A percentile compares a stretch with the other conserved stretches of the same genome.
phyloP scores from a whole-genome alignment of 1,140 invertebrate species.

The Akabosia matsudoensis region DNA sequence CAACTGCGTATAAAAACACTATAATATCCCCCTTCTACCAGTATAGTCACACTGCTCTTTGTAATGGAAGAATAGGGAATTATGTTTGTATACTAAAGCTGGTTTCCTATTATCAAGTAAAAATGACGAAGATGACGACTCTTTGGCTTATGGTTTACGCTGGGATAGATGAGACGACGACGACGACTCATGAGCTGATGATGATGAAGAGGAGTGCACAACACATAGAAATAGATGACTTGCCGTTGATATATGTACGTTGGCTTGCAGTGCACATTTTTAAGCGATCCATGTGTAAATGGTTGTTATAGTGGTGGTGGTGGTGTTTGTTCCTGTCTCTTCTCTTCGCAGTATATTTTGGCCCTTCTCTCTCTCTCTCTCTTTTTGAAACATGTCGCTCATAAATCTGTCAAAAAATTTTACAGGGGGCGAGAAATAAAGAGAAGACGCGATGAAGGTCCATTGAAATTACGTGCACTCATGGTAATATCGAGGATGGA shows the following conservation, averaged over 20 bases:
- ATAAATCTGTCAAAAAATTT: conserved; percentile 46
- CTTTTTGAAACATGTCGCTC: conserved; percentile 42
- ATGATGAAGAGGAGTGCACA: conserved; percentile 1
- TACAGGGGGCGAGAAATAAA: conserved; percentile 24
- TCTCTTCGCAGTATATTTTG: conserved; percentile 21
- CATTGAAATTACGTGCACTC: conserved; percentile 22
- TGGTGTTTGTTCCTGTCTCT: conserved; percentile 24
- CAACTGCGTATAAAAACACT: no score
- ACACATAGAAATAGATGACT: conserved; percentile 15
- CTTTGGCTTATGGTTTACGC: not conserved
- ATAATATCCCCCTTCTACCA: no score
- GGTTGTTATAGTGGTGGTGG: conserved; percentile 1
- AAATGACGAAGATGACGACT: not conserved
- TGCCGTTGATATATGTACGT: conserved; percentile 15
- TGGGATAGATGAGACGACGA: not conserved
- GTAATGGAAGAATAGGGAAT: not conserved
- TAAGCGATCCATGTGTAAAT: not conserved
- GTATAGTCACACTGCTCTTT: not conserved
- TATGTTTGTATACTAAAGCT: no score
- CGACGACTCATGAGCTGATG: not conserved
- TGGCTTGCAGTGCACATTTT: conserved; percentile 12
- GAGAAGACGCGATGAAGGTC: conserved; percentile 24
- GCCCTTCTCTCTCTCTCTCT: conserved; percentile 28
- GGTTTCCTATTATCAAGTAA: conserved; percentile 4
- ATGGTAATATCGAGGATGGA: conserved; percentile 24